A percentile compares a stretch with the other conserved stretches of the same genome.
These are phyloP conservation scores for Notolepis coatsorum DNA, from an alignment of 2,797 vertebrate species.

Conservation along the genomic window DNA sequence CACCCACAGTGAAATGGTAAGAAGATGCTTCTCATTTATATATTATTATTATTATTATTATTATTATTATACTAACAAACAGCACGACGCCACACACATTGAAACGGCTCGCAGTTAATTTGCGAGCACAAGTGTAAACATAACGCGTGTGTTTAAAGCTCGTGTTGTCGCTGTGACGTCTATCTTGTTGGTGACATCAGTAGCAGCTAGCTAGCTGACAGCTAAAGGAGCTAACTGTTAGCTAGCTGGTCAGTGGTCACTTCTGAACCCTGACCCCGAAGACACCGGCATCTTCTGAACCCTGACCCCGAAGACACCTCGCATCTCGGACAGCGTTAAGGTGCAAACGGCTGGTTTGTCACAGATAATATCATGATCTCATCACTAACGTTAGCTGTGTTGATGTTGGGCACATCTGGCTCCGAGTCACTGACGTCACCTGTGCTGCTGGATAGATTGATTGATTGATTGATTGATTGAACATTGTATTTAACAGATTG, in stretches of 20 bases:
- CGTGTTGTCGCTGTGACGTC: background rate
- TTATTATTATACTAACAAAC: background rate
- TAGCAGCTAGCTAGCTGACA: constrained; percentile 33
- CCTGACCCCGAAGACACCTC: no score
- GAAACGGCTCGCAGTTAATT: fast-evolving
- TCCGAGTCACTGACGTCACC: background rate
- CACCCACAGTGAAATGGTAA: constrained; percentile 79
- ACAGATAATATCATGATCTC: background rate
- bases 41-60: no score
- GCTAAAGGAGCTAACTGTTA: constrained; percentile 61
- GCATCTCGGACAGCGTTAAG: background rate
- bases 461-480: no score
- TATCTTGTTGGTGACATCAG: no score
- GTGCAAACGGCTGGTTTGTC: background rate
- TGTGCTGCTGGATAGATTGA: background rate
- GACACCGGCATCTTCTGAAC: no score
- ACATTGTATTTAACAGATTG: no score
- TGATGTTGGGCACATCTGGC: background rate
- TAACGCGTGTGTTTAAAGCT: background rate
- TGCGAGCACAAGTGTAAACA: fast-evolving
- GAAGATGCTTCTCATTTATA: constrained; percentile 15
- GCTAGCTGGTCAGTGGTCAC: constrained; percentile 6
- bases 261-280: no score
- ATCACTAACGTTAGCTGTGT: background rate
- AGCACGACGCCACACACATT: fast-evolving